Percentiles rank a stretch among this genome's conserved stretches.
phyloP scores from a whole-genome alignment of 92 coral and sea anemone species.

The Plumapathes pennacea region DNA sequence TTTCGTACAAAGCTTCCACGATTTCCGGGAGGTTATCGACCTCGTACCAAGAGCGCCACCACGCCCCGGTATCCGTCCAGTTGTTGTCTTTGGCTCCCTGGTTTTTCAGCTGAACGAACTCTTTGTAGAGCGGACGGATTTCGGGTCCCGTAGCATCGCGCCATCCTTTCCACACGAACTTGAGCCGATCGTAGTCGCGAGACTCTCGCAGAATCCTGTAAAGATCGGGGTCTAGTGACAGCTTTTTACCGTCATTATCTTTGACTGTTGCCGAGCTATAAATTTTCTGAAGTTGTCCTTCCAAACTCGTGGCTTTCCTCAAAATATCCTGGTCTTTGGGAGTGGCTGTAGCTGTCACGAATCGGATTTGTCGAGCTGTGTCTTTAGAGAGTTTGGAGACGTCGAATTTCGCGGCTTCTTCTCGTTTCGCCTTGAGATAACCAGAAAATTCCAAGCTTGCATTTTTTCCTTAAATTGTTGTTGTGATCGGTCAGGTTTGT shows the following conservation, averaged over 20 bases:
- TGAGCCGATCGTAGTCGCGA: constrained; percentile 59
- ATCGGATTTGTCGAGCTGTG: constrained; percentile 63
- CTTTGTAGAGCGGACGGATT: constrained; percentile 59
- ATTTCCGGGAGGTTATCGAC: constrained; percentile 61
- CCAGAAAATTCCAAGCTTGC: constrained; percentile 44
- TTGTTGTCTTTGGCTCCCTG: constrained; percentile 82
- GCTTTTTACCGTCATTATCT: constrained; percentile 31
- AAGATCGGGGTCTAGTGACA: constrained; percentile 70
- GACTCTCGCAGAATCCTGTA: constrained; percentile 46
- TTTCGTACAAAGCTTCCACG: constrained; percentile 69
- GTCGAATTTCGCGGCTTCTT: constrained; percentile 70
- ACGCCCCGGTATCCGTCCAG: constrained; percentile 74
- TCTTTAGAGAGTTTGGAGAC: constrained; percentile 51
- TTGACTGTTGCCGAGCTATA: constrained; percentile 81
- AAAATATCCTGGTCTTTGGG: constrained; percentile 60
- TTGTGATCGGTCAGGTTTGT: constrained; percentile 74
- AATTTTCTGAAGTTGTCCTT: constrained; percentile 55
- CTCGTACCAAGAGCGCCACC: constrained; percentile 96
- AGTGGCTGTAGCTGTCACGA: constrained; percentile 53
- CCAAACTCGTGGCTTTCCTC: constrained; percentile 25
- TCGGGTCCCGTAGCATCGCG: constrained; percentile 80
- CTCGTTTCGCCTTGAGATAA: constrained; percentile 45
- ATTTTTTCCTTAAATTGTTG: constrained; percentile 27
- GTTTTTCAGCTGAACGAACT: constrained; percentile 72
- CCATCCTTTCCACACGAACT: constrained; percentile 96